Evolutionary conservation across 2,113 vertebrate genomes (phyloP).

Genomic region (Oncorhynchus kisutch): DNA sequence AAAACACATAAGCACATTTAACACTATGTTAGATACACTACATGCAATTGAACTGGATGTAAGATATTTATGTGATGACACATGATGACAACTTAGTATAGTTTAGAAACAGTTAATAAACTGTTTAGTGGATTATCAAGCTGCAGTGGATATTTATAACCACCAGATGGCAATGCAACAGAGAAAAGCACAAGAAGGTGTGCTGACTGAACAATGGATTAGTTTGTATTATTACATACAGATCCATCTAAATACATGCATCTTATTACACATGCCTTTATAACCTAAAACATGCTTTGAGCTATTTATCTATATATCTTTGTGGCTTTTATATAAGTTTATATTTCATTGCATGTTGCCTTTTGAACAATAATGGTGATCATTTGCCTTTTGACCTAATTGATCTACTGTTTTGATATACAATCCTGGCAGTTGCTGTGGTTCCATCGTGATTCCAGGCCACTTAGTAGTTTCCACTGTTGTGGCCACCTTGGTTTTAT

Average conservation of each 20-base stretch:
- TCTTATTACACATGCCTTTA: no score
- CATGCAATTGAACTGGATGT: no score
- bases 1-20: no score
- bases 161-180: constrained; percentile 70
- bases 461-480: background rate
- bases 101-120: background rate
- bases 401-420: background rate
- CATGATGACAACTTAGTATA: background rate
- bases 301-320: background rate
- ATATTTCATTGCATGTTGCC: background rate
- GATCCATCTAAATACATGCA: no score
- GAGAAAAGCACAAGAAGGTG: constrained; percentile 24
- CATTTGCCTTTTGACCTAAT: background rate
- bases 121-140: background rate
- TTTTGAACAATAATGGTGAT: background rate
- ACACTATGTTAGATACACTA: no score
- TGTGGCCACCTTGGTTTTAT: background rate
- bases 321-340: background rate
- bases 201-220: background rate
- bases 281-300: no score
- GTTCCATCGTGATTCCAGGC: background rate
- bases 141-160: constrained; percentile 52
- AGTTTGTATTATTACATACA: background rate
- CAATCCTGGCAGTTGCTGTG: background rate
- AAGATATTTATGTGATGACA: no score